Evolutionary conservation across 2,888 invertebrate species (phyloP).

Genomic region (Drosophila anceps): DNA sequence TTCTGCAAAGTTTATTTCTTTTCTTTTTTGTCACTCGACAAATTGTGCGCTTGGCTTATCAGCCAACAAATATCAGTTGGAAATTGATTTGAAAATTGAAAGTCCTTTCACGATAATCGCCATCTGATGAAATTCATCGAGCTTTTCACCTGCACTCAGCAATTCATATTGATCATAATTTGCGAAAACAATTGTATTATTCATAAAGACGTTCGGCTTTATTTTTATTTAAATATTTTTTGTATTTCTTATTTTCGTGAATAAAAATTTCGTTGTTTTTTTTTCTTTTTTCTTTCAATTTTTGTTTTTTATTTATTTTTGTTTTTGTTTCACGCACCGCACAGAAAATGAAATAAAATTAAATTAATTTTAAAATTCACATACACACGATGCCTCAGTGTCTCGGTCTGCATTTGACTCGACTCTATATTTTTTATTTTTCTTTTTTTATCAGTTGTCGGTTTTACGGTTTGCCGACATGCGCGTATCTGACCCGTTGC

Average conservation of each 20-base stretch:
- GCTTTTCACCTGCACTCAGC: constrained; percentile 32
- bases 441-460: constrained; percentile 51
- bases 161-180: constrained; percentile 6
- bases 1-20: constrained; percentile 46
- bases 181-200: constrained; percentile 32
- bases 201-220: constrained; percentile 35
- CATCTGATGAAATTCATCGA: constrained; percentile 39
- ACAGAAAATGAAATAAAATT: constrained; percentile 29
- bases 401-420: constrained; percentile 51
- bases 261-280: constrained; percentile 2
- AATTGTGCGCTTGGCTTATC: constrained; percentile 30
- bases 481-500: constrained; percentile 70
- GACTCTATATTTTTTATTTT: constrained; percentile 36
- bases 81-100: constrained; percentile 51
- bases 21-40: constrained; percentile 21
- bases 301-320: constrained; percentile 8
- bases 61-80: constrained; percentile 10
- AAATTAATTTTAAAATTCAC: constrained; percentile 51
- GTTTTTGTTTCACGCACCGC: constrained; percentile 23
- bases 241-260: constrained; percentile 5
- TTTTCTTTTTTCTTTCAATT: constrained; percentile 1
- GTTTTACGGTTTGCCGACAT: constrained; percentile 64
- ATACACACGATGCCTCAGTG: constrained; percentile 41
- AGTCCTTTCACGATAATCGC: constrained; percentile 54
- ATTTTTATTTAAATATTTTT: constrained; percentile 7